Evolutionary conservation across 1,140 invertebrate species (phyloP), one percentile per base, ranked within the genome.

Genomic region (Formica selysi): DNA sequence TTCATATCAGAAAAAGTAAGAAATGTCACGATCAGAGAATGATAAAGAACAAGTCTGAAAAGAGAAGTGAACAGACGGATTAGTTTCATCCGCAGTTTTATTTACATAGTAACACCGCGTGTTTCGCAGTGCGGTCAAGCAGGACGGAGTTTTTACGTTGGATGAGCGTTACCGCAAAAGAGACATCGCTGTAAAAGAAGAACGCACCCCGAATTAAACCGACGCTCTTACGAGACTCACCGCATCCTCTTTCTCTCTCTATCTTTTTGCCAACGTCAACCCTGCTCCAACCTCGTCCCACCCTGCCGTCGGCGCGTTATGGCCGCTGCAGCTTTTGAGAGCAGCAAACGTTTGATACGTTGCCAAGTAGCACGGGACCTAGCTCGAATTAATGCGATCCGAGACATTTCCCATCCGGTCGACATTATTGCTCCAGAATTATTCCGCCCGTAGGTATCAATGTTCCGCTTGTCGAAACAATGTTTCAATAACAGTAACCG

Each of bases 291-390:
- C 38, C 38, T 44, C 76, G 48, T 29, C 22, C 29, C 41, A 6
- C 7, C 44, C 44, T 32, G 16, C 10, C 38, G 76, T 32, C 16
- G 41, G 7, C 65, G 38, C 79, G 38, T 74, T 83, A 83, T 83
- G 62, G 64, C 54, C 51, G 65, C 74, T 26, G 71, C 54, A 78
- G 76, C 57, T 86, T 76, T 85, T 51, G 73, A 38, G 80, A 74
- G 41, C 64, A 59, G 74, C 68, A 59, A 86, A 86, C 86, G 88
- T 87, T 92, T 91, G 89, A 89, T 80, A 74, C 61, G 32, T 54
- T 83, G 91, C 91, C 91, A 91, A 91, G 91, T 91, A 67, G 91
- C 90, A 91, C 89, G 86, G 74, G 76, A 73, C 59, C 79, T 76
- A 64, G 67, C 80, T 70, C 62, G 81, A 79, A 62, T 81, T 76